phyloP scores from a whole-genome alignment of 2,797 vertebrate genomes.

The Chromis chromis region DNA sequence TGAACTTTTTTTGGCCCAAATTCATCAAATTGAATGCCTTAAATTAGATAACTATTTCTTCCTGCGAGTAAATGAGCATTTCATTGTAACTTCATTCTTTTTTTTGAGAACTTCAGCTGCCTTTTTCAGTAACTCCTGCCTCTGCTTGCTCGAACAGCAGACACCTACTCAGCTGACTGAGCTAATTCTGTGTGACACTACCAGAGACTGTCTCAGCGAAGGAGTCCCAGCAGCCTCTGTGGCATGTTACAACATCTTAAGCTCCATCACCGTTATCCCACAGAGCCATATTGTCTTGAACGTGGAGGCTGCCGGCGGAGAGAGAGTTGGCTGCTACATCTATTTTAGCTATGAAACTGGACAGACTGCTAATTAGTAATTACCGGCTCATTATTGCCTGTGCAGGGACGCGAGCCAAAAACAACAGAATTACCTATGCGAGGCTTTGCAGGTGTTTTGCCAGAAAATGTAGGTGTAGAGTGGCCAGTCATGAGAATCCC shows the following conservation, averaged over 20 bases:
- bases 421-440: slow-evolving; percentile 41
- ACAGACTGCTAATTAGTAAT: slow-evolving; percentile 61
- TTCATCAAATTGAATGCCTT: neutral
- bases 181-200: slow-evolving; percentile 24
- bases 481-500: neutral
- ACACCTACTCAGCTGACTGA: slow-evolving; percentile 16
- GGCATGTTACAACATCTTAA: slow-evolving; percentile 28
- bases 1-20: neutral
- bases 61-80: neutral
- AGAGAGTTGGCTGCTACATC: slow-evolving; percentile 23
- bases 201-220: slow-evolving; percentile 12
- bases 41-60: neutral
- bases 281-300: slow-evolving; percentile 16
- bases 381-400: slow-evolving; percentile 54
- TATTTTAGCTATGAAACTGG: slow-evolving; percentile 46
- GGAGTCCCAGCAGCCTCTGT: slow-evolving; percentile 20
- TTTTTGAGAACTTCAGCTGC: neutral
- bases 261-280: slow-evolving; percentile 16
- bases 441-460: slow-evolving; percentile 30
- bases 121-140: neutral
- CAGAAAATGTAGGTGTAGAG: slow-evolving; percentile 9
- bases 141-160: neutral
- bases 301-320: slow-evolving; percentile 21
- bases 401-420: slow-evolving; percentile 43
- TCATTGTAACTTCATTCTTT: neutral